Percentiles rank a stretch among this genome's conserved stretches.
Conservation (phyloP, 1,140 invertebrate species). For the Drosophila punjabiensis region DNA sequence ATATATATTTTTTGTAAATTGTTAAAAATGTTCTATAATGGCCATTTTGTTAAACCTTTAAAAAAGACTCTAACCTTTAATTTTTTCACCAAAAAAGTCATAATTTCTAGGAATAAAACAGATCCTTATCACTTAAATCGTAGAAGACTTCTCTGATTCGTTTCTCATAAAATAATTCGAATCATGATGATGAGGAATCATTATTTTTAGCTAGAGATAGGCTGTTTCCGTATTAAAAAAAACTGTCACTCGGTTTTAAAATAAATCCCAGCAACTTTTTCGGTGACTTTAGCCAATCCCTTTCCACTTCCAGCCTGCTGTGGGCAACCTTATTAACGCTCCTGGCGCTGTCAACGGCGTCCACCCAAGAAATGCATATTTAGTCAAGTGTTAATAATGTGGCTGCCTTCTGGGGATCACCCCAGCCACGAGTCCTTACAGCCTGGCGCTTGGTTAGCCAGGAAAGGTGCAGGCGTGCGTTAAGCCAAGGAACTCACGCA, state of each 20-base stretch:
- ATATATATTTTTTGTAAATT: too few species aligned
- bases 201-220: background rate
- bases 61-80: too few species aligned
- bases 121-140: background rate
- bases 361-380: conserved; percentile 84
- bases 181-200: too few species aligned
- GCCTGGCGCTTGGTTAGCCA: conserved; percentile 16
- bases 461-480: conserved; percentile 78
- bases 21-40: too few species aligned
- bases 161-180: background rate
- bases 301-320: conserved; percentile 25
- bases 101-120: background rate
- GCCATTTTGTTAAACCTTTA: too few species aligned
- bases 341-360: conserved; percentile 65
- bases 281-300: conserved; percentile 15
- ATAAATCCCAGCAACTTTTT: background rate
- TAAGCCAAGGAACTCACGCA: conserved; percentile 56
- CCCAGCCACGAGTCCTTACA: conserved; percentile 18
- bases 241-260: background rate
- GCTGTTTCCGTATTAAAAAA: background rate
- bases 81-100: background rate
- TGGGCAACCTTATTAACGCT: conserved; percentile 71
- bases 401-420: conserved; percentile 61
- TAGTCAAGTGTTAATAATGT: conserved; percentile 85
- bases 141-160: background rate